Conservation (phyloP, 2,888 invertebrate genomes). For the Zele albiditarsus region DNA sequence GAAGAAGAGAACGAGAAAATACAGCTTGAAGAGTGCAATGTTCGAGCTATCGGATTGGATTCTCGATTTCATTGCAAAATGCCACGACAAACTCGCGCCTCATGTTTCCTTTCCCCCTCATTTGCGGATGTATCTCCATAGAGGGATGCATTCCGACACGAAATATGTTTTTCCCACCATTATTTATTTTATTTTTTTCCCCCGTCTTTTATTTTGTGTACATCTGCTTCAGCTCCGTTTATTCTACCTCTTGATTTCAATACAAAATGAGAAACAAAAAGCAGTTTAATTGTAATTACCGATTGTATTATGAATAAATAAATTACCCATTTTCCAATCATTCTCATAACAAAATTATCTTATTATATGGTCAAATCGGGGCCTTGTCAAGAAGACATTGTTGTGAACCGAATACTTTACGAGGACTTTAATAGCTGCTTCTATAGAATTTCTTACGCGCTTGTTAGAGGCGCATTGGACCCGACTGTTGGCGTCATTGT, state of each 20-base stretch:
- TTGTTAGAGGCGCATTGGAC: conserved; percentile 53
- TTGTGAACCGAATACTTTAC: conserved; percentile 49
- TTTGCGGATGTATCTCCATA: conserved; percentile 50
- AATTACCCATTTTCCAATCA: conserved; percentile 32
- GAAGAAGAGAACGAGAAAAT: conserved; percentile 38
- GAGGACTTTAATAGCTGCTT: conserved; percentile 51
- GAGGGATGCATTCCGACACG: conserved; percentile 53
- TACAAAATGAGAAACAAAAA: background rate
- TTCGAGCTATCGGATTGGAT: conserved; percentile 51
- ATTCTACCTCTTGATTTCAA: background rate
- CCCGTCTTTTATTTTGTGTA: conserved; percentile 9
- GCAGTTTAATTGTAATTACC: conserved; percentile 1
- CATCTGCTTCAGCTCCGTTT: background rate
- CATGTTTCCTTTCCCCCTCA: conserved; percentile 46
- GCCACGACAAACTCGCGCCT: conserved; percentile 49
- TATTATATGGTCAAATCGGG: conserved; percentile 37
- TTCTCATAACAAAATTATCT: conserved; percentile 31
- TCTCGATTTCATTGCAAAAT: conserved; percentile 53
- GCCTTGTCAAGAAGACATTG: conserved; percentile 23
- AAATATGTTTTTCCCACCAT: conserved; percentile 38
- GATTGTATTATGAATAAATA: background rate
- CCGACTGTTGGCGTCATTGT: conserved; percentile 53
- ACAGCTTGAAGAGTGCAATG: conserved; percentile 48
- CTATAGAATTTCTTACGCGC: conserved; percentile 47
- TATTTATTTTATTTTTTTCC: conserved; percentile 19